These are phyloP conservation scores for Sula dactylatra DNA, from an alignment of 2,113 vertebrate species.

Conservation along the genomic window DNA sequence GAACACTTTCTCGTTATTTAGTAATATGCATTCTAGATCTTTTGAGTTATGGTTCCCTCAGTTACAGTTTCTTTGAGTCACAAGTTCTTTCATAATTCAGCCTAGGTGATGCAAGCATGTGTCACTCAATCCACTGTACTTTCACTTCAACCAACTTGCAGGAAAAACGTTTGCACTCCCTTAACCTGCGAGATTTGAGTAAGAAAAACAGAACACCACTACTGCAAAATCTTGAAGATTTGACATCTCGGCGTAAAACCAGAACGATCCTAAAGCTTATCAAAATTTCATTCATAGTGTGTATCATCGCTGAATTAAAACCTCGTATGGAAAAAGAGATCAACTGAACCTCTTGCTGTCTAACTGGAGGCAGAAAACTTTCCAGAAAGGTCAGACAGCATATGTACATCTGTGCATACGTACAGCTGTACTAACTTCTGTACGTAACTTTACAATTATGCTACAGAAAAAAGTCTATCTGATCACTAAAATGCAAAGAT, in stretches of 20 bases:
- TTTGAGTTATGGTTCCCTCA: neutral
- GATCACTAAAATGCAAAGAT: neutral
- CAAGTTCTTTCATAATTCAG: neutral
- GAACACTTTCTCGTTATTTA: neutral
- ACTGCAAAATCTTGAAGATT: neutral
- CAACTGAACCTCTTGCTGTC: neutral
- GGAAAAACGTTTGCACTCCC: neutral
- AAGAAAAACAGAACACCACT: neutral
- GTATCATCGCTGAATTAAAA: neutral
- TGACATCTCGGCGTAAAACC: neutral
- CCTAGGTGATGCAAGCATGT: neutral
- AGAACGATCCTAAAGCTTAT: neutral
- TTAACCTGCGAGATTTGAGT: neutral
- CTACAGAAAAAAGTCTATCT: neutral
- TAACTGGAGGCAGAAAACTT: neutral
- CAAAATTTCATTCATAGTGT: neutral
- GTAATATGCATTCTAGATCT: neutral
- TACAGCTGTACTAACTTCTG: neutral
- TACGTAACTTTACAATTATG: neutral
- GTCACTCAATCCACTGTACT: neutral
- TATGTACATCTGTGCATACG: fast-evolving
- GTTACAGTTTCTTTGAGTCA: neutral
- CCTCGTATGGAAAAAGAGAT: neutral
- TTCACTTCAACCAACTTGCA: neutral
- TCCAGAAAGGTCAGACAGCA: neutral